Evolutionary conservation across 2,888 invertebrate species (phyloP), one percentile per base, ranked within the genome.

Genomic region (Coelinius sp.): DNA sequence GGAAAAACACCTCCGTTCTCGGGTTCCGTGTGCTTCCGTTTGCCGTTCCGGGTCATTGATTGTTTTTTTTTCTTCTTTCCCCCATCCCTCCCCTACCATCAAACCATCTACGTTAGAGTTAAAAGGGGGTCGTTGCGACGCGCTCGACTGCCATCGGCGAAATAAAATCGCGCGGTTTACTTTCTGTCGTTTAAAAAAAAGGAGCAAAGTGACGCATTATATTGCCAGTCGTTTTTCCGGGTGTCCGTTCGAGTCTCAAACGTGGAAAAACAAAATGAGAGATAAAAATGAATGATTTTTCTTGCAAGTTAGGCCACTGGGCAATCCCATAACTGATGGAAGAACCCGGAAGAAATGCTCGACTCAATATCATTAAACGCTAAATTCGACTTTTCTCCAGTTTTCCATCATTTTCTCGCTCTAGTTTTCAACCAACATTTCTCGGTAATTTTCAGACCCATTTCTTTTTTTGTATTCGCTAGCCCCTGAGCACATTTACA

Each of bases 91-190:
- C 22, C 20, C 52, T 8, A 20, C 22, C 12, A 3, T 10, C 25
- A 25, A n/a, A n/a, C n/a, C n/a, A n/a, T n/a, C n/a, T n/a, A n/a
- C n/a, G n/a, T n/a, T 53, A 8, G n/a, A 22, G 63, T 22, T 5
- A 24, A 63, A 63, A 63, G 22, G 63, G 41, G 63, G 41, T 63
- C 41, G 63, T 12, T 10, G 59, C 59, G n/a, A 53, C 25, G 53
- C 53, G 31, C 35, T 22, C 25, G n/a, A 24, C 41, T 22, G 38
- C 41, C 63, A 41, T 38, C 41, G 38, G 22, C 63, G 20, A 63
- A 63, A 63, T 63, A 63, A 63, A 63, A 63, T 63, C 63, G 63
- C 31, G 35, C 25, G 59, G 59, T 59, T 59, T 59, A 59, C 31
- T 59, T 27, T 27, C 17, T 17, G 27, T 31, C 20, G 31, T 31